Percentiles rank a stretch among this genome's conserved stretches.
Conservation (phyloP, 2,888 invertebrate genomes). For the Hemistola chrysoprasaria region DNA sequence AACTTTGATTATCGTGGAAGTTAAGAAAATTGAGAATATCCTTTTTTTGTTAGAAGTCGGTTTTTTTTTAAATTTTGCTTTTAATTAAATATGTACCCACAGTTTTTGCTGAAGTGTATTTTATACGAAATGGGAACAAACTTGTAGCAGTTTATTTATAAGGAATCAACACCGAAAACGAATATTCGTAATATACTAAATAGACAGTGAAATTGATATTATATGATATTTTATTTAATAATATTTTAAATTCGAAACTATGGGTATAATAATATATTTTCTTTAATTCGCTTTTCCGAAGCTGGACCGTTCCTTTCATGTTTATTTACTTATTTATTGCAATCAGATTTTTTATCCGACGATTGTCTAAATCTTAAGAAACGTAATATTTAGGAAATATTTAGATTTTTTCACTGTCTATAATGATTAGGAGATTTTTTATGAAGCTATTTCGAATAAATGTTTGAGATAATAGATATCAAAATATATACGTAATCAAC, state of each 20-base stretch:
- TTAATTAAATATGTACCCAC: too few relatives aligned
- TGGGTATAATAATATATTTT: slow-evolving; percentile 53
- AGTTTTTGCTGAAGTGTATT: too few relatives aligned
- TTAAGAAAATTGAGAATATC: too few relatives aligned
- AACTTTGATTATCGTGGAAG: too few relatives aligned
- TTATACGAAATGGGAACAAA: slow-evolving; percentile 64
- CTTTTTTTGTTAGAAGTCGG: too few relatives aligned
- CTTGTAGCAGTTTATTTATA: slow-evolving; percentile 56
- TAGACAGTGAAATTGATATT: slow-evolving; percentile 82
- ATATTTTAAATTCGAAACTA: slow-evolving; percentile 77
- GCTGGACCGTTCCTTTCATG: slow-evolving; percentile 60
- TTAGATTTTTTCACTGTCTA: slow-evolving; percentile 73
- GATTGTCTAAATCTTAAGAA: too few relatives aligned
- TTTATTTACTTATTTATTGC: slow-evolving; percentile 80
- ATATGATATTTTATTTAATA: slow-evolving; percentile 67
- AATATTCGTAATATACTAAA: slow-evolving; percentile 77
- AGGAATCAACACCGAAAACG: slow-evolving; percentile 81
- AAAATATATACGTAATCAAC: too few relatives aligned
- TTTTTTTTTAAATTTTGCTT: too few relatives aligned
- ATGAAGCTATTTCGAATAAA: slow-evolving; percentile 4
- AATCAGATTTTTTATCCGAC: slow-evolving; percentile 45
- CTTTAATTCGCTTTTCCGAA: slow-evolving; percentile 63
- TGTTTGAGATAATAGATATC: too few relatives aligned
- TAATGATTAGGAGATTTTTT: slow-evolving; percentile 44
- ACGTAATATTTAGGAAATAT: slow-evolving; percentile 31